A percentile compares a stretch with the other conserved stretches of the same genome.
phyloP scores from a whole-genome alignment of 2,113 vertebrate species.

The Cyprinodon variegatus region DNA sequence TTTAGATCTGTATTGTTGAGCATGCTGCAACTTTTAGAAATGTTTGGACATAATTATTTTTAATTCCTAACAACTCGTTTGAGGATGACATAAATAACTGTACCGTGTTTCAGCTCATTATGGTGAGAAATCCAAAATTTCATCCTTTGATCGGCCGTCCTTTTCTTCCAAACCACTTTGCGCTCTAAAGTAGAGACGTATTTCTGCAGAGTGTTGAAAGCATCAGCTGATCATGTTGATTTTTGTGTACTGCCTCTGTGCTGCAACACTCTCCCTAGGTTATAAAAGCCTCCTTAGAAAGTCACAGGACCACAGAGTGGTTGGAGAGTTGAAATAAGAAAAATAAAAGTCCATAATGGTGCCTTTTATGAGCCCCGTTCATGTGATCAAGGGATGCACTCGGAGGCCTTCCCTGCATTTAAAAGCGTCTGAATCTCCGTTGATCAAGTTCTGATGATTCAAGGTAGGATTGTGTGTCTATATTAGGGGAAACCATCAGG shows the following conservation, averaged over 20 bases:
- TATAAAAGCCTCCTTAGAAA: conserved; percentile 37
- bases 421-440: neutral
- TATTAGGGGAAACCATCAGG: conserved; percentile 2
- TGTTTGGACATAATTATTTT: neutral
- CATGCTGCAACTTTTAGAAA: too few species aligned
- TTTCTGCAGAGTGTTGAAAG: neutral
- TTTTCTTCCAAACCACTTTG: neutral
- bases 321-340: conserved; percentile 47
- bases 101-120: conserved; percentile 63
- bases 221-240: neutral
- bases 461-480: conserved; percentile 11
- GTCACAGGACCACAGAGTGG: conserved; percentile 67
- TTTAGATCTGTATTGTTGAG: too few species aligned
- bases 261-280: conserved; percentile 38
- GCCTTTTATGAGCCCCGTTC: conserved; percentile 53
- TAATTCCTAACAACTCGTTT: neutral
- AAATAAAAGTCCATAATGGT: conserved; percentile 56
- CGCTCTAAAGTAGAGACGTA: neutral
- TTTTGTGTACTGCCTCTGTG: neutral
- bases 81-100: conserved; percentile 3
- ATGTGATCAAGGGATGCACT: conserved; percentile 63
- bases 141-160: conserved; percentile 34
- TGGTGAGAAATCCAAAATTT: conserved; percentile 50
- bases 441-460: neutral
- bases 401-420: conserved; percentile 21